Evolutionary conservation across 2,113 vertebrate species (phyloP).

Genomic region (Corythornis cristatus): DNA sequence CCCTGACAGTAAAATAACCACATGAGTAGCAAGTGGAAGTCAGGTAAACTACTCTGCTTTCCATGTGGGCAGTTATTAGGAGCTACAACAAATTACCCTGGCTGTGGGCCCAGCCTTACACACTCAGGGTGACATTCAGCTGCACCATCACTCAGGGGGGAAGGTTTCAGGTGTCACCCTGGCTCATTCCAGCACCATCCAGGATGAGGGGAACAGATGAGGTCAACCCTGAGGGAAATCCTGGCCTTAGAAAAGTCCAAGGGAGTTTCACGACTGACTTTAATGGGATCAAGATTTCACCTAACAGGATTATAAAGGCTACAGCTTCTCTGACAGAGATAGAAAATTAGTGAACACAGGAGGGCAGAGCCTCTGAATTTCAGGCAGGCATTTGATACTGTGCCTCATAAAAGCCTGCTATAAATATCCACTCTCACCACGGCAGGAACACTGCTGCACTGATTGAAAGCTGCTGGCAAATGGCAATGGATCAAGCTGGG

Average conservation of each 20-base stretch:
- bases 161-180: neutral
- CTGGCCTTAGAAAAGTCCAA: neutral
- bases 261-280: neutral
- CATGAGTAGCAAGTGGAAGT: neutral
- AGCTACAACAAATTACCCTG: neutral
- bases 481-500: slow-evolving; percentile 58
- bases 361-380: slow-evolving; percentile 42
- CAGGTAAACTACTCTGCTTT: neutral
- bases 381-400: slow-evolving; percentile 59
- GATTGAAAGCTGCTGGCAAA: slow-evolving; percentile 68
- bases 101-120: neutral
- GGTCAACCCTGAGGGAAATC: neutral
- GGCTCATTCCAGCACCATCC: neutral
- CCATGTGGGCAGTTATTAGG: neutral
- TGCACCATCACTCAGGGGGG: neutral
- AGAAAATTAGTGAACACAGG: slow-evolving; percentile 48
- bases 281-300: slow-evolving; percentile 21
- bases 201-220: neutral
- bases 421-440: slow-evolving; percentile 53
- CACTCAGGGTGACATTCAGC: neutral
- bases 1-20: neutral
- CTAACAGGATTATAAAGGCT: slow-evolving; percentile 41
- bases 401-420: slow-evolving; percentile 56
- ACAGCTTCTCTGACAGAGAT: neutral
- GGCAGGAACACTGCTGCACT: slow-evolving; percentile 60